Conservation (phyloP, 2,113 vertebrate species). For the Neoarius graeffei region DNA sequence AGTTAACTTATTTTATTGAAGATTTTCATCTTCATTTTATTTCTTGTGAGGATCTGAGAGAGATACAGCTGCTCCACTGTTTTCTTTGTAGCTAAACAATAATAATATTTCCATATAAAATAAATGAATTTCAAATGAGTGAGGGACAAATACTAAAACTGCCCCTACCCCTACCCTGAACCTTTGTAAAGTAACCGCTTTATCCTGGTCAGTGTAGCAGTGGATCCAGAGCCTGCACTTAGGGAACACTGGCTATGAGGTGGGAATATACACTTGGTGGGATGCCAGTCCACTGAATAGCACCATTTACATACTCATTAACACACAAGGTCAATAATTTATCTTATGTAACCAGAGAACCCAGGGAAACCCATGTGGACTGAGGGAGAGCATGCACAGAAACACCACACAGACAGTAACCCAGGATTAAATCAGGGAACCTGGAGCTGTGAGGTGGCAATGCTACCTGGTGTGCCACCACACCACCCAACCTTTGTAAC, state of each 20-base stretch:
- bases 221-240: not conserved
- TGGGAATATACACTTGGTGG: not conserved
- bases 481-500: not conserved
- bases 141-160: not conserved
- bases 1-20: not conserved
- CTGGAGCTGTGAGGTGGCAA: not conserved
- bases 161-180: not conserved
- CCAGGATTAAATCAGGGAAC: not conserved
- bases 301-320: not conserved
- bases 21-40: not conserved
- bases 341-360: not conserved
- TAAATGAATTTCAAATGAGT: not conserved
- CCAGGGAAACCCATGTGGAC: not conserved
- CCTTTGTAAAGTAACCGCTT: not conserved
- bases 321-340: not conserved
- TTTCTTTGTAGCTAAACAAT: not conserved
- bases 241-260: not conserved
- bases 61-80: not conserved
- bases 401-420: not conserved
- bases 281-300: not conserved
- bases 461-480: not conserved
- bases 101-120: too few species aligned
- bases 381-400: not conserved
- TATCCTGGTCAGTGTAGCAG: not conserved
- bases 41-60: not conserved